Conservation (phyloP, 2,797 vertebrate species). For the Lindbergichthys nudifrons region DNA sequence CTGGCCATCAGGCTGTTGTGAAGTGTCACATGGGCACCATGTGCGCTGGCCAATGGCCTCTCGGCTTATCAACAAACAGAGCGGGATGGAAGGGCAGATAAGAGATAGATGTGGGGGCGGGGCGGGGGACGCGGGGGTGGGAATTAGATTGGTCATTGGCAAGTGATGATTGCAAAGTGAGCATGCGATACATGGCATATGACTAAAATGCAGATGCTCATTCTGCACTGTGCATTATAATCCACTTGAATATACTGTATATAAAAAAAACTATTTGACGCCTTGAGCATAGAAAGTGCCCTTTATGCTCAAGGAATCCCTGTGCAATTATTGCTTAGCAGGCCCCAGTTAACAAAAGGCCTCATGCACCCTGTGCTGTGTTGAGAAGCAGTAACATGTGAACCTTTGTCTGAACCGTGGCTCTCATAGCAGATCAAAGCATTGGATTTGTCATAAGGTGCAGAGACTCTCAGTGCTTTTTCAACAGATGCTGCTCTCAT, state of each 20-base stretch:
- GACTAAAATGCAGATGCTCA: conserved; percentile 41
- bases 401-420: conserved; percentile 70
- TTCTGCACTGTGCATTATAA: conserved; percentile 30
- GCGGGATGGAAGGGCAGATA: conserved; percentile 75
- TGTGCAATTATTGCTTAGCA: conserved; percentile 78
- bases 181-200: conserved; percentile 45
- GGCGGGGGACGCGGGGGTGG: conserved; percentile 36
- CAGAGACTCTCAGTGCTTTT: conserved; percentile 38
- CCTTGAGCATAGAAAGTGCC: conserved; percentile 59
- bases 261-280: conserved; percentile 29
- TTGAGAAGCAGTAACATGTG: conserved; percentile 62
- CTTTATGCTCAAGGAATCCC: conserved; percentile 72
- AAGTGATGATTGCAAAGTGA: conserved; percentile 67
- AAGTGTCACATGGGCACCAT: conserved; percentile 80
- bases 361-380: conserved; percentile 64
- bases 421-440: conserved; percentile 67
- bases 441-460: conserved; percentile 53
- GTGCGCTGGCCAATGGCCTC: conserved; percentile 79
- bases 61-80: conserved; percentile 81
- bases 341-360: conserved; percentile 75
- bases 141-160: conserved; percentile 43
- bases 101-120: conserved; percentile 72
- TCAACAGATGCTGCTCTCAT: conserved; percentile 36
- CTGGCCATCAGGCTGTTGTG: conserved; percentile 79
- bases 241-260: conserved; percentile 17